These are phyloP conservation scores for Ondatra zibethicus DNA, from an alignment of 2,113 vertebrate species.

Conservation along the genomic window DNA sequence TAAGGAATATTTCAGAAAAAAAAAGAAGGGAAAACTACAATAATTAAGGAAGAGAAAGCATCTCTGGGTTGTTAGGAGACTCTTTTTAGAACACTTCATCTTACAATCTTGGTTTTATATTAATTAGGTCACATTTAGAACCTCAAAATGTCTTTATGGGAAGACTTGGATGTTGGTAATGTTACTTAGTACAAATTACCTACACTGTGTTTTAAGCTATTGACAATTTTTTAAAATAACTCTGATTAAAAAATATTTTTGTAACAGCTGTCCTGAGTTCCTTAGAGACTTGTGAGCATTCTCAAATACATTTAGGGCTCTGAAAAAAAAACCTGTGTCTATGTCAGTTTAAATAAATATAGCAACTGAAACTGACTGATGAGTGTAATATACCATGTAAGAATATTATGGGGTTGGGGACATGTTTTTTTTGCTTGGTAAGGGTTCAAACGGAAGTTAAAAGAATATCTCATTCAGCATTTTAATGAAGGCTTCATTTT, in stretches of 20 bases:
- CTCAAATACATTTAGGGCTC: background rate
- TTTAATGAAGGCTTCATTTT: slow-evolving; percentile 17
- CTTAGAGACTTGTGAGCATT: slow-evolving; percentile 12
- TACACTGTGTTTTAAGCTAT: background rate
- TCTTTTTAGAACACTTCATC: background rate
- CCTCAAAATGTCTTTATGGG: background rate
- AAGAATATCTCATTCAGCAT: background rate
- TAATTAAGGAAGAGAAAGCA: background rate
- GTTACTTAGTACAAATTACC: background rate
- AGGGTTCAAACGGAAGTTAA: slow-evolving; percentile 26
- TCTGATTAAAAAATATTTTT: background rate
- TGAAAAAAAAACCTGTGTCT: background rate
- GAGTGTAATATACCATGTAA: background rate
- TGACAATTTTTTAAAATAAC: background rate
- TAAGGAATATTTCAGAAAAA: background rate
- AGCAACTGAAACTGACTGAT: background rate
- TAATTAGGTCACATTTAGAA: background rate
- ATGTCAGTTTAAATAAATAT: background rate
- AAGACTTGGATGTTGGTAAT: background rate
- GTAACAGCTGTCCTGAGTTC: background rate
- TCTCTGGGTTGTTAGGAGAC: background rate
- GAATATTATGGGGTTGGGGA: background rate
- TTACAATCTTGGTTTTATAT: background rate
- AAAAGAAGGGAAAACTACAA: background rate
- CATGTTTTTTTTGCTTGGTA: background rate